Conservation (phyloP, 2,888 invertebrate genomes). For the Cataglyphis altisquamis region DNA sequence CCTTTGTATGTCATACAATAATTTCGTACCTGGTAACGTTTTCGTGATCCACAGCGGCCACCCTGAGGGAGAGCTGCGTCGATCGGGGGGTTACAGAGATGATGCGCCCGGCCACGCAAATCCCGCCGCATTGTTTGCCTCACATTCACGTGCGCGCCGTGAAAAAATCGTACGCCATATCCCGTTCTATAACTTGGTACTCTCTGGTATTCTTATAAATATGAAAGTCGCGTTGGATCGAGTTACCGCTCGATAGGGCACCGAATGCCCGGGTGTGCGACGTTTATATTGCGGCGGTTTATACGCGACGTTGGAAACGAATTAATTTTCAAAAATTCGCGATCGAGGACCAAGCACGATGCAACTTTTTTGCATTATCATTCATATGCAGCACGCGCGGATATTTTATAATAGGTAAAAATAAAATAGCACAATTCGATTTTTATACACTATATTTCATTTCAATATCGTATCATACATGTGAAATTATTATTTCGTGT, state of each 20-base stretch:
- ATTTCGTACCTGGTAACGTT: constrained; percentile 76
- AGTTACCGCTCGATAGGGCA: constrained; percentile 67
- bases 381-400: not conserved
- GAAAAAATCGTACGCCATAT: constrained; percentile 61
- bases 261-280: constrained; percentile 18
- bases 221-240: constrained; percentile 69
- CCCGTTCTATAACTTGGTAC: constrained; percentile 1
- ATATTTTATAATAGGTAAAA: constrained; percentile 40
- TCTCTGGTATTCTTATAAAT: constrained; percentile 68
- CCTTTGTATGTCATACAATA: constrained; percentile 76
- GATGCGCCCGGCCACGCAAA: not conserved
- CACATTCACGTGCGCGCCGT: constrained; percentile 38
- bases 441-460: constrained; percentile 17
- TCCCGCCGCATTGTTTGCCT: constrained; percentile 37
- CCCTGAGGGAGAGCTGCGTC: constrained; percentile 6
- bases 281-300: constrained; percentile 27
- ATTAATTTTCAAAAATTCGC: constrained; percentile 46
- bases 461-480: not conserved
- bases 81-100: constrained; percentile 48
- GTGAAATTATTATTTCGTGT: not conserved
- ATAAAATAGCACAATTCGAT: constrained; percentile 2
- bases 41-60: constrained; percentile 54
- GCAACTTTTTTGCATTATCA: not conserved
- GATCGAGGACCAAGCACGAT: not conserved
- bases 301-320: constrained; percentile 17